These are phyloP conservation scores for Siderastrea radians DNA, from an alignment of 92 coral and sea anemone species.

Conservation along the genomic window DNA sequence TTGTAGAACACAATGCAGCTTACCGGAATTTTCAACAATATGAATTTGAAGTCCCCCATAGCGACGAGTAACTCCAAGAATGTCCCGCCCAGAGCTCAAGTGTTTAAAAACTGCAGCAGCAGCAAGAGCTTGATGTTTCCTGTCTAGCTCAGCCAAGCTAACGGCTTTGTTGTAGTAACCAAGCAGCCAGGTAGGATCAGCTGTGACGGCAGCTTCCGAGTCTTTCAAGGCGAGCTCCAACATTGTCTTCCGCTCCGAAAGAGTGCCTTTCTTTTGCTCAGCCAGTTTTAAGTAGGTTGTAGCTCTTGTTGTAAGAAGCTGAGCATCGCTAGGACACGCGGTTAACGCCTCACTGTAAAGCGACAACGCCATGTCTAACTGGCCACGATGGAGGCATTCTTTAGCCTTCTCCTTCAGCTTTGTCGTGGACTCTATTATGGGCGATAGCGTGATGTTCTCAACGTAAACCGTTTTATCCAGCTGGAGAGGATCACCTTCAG, in stretches of 20 bases:
- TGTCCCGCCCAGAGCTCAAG: constrained; percentile 15
- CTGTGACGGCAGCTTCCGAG: neutral
- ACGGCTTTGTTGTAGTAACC: constrained; percentile 13
- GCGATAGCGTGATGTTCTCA: constrained; percentile 18
- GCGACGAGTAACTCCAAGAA: constrained; percentile 1
- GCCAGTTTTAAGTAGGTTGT: neutral
- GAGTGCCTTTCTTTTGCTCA: neutral
- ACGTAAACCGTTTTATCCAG: neutral
- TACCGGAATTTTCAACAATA: neutral
- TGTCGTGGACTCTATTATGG: neutral
- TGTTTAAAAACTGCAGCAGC: constrained; percentile 38
- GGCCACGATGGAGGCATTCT: neutral
- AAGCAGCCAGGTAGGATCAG: constrained; percentile 11
- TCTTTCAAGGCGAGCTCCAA: constrained; percentile 12
- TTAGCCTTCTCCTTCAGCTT: neutral
- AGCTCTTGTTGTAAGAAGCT: constrained; percentile 30
- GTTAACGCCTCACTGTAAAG: neutral
- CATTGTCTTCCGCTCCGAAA: neutral
- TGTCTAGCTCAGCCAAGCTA: constrained; percentile 15
- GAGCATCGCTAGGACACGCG: constrained; percentile 9
- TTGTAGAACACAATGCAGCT: constrained; percentile 7
- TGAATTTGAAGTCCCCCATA: neutral
- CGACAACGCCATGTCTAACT: neutral
- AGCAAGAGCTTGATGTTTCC: constrained; percentile 21
- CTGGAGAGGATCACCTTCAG: neutral